These are phyloP conservation scores for Cathartes aura DNA, from an alignment of 2,113 vertebrate genomes.

Conservation along the genomic window DNA sequence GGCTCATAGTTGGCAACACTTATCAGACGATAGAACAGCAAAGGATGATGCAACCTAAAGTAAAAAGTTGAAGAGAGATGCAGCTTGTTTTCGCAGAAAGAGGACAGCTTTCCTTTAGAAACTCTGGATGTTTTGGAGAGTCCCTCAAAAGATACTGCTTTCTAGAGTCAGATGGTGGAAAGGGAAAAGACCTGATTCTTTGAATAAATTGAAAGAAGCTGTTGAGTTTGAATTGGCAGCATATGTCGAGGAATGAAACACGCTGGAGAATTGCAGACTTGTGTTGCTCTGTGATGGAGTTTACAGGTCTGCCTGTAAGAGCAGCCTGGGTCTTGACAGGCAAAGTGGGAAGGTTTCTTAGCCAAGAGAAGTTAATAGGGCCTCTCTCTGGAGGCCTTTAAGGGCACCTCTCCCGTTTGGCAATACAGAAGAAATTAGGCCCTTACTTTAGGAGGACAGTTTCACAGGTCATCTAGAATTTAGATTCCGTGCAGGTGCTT, in stretches of 20 bases:
- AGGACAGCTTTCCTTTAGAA: not conserved
- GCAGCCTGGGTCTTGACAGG: not conserved
- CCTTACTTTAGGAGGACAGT: not conserved
- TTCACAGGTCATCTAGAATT: conserved; percentile 1
- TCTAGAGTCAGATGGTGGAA: not conserved
- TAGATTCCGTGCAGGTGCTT: not conserved
- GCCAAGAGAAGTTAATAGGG: not conserved
- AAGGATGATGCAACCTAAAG: conserved; percentile 58
- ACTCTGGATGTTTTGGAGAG: not conserved
- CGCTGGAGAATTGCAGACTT: not conserved
- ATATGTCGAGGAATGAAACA: not conserved
- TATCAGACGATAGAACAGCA: not conserved
- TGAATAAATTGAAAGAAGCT: not conserved
- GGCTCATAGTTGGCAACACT: conserved; percentile 21
- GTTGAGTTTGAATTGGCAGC: conserved; percentile 3
- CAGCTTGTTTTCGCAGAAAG: not conserved
- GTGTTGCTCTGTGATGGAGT: not conserved
- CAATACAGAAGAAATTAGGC: not conserved
- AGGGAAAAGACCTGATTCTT: not conserved
- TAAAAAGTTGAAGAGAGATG: not conserved
- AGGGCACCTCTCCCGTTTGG: not conserved
- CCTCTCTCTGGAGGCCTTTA: not conserved
- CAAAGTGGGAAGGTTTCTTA: not conserved
- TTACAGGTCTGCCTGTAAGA: not conserved
- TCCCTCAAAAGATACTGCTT: not conserved